Evolutionary conservation across 2,797 vertebrate genomes (phyloP).

Genomic region (Podarcis lilfordi): DNA sequence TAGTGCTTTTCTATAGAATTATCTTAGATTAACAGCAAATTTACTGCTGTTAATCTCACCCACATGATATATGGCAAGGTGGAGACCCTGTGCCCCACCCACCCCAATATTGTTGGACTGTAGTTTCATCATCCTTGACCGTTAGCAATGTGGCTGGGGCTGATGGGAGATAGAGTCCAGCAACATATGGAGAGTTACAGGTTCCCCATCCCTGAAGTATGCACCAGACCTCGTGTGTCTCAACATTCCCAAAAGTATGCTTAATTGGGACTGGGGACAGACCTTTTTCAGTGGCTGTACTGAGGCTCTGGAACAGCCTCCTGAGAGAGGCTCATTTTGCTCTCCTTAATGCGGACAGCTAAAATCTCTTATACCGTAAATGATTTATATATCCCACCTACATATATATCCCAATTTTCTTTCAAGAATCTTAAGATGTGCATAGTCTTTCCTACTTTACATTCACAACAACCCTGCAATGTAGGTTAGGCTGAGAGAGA

Average conservation of each 20-base stretch:
- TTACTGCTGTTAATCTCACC: neutral
- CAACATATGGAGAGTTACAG: neutral
- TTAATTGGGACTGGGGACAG: neutral
- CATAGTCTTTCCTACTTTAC: no score
- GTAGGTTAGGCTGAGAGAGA: no score
- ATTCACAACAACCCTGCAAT: no score
- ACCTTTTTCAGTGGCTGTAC: neutral
- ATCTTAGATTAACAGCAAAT: neutral
- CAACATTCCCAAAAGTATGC: neutral
- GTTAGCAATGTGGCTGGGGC: no score
- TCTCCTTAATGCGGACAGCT: neutral
- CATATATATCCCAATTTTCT: no score
- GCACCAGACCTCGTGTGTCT: neutral
- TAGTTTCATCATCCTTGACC: no score
- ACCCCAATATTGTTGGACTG: no score
- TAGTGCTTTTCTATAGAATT: neutral
- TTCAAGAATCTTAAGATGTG: no score
- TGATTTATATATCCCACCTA: neutral
- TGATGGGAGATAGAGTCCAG: no score
- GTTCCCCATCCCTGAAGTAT: neutral
- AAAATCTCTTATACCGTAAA: neutral
- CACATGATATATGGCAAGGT: no score
- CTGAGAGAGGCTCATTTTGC: neutral
- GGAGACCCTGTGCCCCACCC: no score
- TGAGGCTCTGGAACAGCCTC: neutral